Evolutionary conservation across 2,888 invertebrate species (phyloP).

Genomic region (Salticus scenicus): DNA sequence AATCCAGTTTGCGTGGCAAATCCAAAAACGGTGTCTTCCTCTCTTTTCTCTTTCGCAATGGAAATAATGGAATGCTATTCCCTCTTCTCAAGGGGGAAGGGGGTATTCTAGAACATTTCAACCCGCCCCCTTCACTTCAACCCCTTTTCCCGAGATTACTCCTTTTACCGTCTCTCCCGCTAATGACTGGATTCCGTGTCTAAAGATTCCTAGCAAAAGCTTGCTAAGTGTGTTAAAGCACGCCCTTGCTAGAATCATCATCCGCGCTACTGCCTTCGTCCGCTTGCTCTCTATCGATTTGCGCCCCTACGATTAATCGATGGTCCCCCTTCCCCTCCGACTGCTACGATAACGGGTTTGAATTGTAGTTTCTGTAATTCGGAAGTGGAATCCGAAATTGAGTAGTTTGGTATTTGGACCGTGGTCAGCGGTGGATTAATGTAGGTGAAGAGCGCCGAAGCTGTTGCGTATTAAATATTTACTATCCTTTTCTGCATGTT

Average conservation of each 20-base stretch:
- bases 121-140: slow-evolving; percentile 26
- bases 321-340: slow-evolving; percentile 37
- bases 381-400: slow-evolving; percentile 6
- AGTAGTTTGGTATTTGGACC: slow-evolving; percentile 3
- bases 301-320: slow-evolving; percentile 55
- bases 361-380: slow-evolving; percentile 16
- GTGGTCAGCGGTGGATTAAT: background rate
- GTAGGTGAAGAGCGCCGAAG: background rate
- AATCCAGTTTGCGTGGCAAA: slow-evolving; percentile 69
- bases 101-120: background rate
- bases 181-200: slow-evolving; percentile 67
- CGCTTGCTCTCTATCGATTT: slow-evolving; percentile 23
- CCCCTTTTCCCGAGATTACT: slow-evolving; percentile 60
- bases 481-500: background rate
- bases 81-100: background rate
- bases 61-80: slow-evolving; percentile 60
- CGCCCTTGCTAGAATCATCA: slow-evolving; percentile 29
- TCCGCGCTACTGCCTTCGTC: slow-evolving; percentile 44
- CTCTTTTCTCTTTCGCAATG: slow-evolving; percentile 32
- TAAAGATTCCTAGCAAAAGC: slow-evolving; percentile 49
- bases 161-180: slow-evolving; percentile 62
- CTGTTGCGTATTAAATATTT: background rate
- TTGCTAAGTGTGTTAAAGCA: slow-evolving; percentile 67
- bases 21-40: slow-evolving; percentile 66
- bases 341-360: slow-evolving; percentile 15